phyloP scores from a whole-genome alignment of 2,888 invertebrate species.

The Gastrophysa polygoni region DNA sequence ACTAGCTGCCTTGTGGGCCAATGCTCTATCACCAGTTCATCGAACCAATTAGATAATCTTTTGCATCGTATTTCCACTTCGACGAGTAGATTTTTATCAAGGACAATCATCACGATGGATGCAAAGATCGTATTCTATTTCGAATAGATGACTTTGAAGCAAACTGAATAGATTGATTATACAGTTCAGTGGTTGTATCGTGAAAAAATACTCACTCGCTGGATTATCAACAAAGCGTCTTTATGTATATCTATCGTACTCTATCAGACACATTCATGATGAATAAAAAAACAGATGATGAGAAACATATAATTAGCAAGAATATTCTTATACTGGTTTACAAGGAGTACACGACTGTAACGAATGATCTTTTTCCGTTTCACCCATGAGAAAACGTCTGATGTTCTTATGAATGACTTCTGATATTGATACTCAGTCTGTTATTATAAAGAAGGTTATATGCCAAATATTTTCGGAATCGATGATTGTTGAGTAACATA shows the following conservation, averaged over 20 bases:
- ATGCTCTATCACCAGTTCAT: slow-evolving; percentile 41
- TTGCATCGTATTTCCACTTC: slow-evolving; percentile 5
- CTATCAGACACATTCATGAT: neutral
- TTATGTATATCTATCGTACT: neutral
- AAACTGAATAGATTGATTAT: neutral
- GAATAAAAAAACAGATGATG: neutral
- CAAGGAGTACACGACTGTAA: neutral
- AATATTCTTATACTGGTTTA: neutral
- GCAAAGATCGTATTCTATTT: neutral
- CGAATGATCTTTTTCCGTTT: neutral
- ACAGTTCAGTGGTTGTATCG: neutral
- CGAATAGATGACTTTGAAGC: neutral
- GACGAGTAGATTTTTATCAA: slow-evolving; percentile 12
- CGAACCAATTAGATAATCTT: slow-evolving; percentile 25
- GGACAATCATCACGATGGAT: slow-evolving; percentile 10
- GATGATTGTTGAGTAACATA: too few relatives aligned
- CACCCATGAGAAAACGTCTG: neutral
- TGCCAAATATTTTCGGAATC: too few relatives aligned
- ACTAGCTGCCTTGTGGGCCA: slow-evolving; percentile 27
- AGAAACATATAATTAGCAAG: neutral
- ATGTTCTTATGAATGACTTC: neutral
- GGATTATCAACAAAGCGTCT: neutral
- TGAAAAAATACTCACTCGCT: neutral
- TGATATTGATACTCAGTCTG: neutral
- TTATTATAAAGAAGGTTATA: too few relatives aligned